Percentiles rank a stretch among this genome's conserved stretches.
Evolutionary conservation across 2,888 invertebrate species (phyloP).

Genomic region (Heliconius sara): DNA sequence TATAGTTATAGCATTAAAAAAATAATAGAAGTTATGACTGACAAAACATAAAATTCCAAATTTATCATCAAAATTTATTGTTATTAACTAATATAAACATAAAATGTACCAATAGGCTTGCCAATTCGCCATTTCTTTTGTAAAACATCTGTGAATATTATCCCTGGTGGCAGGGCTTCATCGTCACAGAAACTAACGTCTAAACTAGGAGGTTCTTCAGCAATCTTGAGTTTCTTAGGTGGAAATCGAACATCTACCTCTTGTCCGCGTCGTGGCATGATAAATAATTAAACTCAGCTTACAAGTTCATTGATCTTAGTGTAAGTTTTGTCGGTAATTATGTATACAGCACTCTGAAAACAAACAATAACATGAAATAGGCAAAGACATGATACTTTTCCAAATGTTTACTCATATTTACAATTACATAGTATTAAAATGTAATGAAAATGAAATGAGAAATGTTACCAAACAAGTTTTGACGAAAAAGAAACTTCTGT

Average conservation of each 20-base stretch:
- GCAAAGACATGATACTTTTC: neutral
- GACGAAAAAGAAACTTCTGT: neutral
- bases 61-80: too few species aligned
- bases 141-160: conserved; percentile 90
- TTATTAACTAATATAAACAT: neutral
- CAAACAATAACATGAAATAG: neutral
- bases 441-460: conserved; percentile 14
- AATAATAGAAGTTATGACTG: neutral
- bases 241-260: conserved; percentile 61
- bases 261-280: conserved; percentile 71
- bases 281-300: conserved; percentile 48
- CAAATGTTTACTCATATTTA: neutral
- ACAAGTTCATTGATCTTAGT: conserved; percentile 46
- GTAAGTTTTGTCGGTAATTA: conserved; percentile 7
- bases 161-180: conserved; percentile 86
- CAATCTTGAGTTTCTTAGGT: conserved; percentile 68
- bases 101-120: conserved; percentile 88
- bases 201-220: conserved; percentile 61
- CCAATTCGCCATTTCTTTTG: conserved; percentile 95
- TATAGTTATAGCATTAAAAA: neutral
- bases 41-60: neutral
- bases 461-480: conserved; percentile 48
- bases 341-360: conserved; percentile 1
- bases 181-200: conserved; percentile 75
- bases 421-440: conserved; percentile 1